Evolutionary conservation across 2,888 invertebrate genomes (phyloP), one percentile per base, ranked within the genome.

Genomic region (Platycheirus albimanus): DNA sequence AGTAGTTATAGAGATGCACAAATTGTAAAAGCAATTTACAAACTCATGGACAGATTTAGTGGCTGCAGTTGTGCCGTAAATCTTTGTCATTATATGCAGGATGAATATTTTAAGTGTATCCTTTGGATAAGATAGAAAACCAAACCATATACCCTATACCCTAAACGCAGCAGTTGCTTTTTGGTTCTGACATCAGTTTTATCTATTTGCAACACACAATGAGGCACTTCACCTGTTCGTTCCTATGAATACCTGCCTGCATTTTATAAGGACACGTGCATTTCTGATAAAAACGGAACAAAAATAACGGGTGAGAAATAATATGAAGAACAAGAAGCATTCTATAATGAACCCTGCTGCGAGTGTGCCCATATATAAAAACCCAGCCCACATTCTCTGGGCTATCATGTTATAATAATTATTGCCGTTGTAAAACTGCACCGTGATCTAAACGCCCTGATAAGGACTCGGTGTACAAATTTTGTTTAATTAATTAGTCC

Each of bases 61-160:
- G 78, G 72, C 61, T 83, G 78, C 83, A 83, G 83, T 83, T 77
- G 83, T 83, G 69, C 58, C 72, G 78, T 83, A 83, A 83, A 83
- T 83, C 69, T 78, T 78, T 69, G 83, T 72, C 78, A 74, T 78
- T 74, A 56, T 47, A 47, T 11, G 75, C 61, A 66, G 54, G 61
- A 74, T 83, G 67, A 56, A 74, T 61, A 61, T 77, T 64, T 67
- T 56, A 78, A 78, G 76, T 75, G 75, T 54, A 33, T 52, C 64
- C 47, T 63, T 41, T 1, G 74, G 72, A 74, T 69, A 77, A 78
- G 78, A 78, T 63, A 74, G 17, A 17, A 47, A 13, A 17, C 17
- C 30, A 33, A 33, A 33, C 8, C 30, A 8, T 24, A 4, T 24
- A 5, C 24, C 3, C 24, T 5, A 24, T 7, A 11, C 43, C 43